Evolutionary conservation across 2,113 vertebrate genomes (phyloP), one percentile per base, ranked within the genome.

Genomic region (Cairina moschata): DNA sequence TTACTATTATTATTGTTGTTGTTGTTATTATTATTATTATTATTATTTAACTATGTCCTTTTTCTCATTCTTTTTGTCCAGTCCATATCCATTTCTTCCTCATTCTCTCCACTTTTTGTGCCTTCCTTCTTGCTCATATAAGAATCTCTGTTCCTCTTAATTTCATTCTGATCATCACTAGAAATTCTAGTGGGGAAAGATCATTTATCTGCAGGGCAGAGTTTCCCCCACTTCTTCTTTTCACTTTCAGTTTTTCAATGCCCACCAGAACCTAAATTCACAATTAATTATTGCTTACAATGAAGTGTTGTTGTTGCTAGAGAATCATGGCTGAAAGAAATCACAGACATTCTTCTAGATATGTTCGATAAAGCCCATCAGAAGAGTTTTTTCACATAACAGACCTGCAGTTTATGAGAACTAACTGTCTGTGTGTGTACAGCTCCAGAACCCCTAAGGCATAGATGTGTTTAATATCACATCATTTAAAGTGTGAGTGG

Each of bases 11-110:
- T 13, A 20, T 60, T 83, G 21, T 62, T 86, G 46, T 48, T 17
- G 42, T 82, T n/a, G n/a, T n/a, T n/a, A n/a, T n/a, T 50, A 6
- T 50, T 50, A 11, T 50, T 50, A 23, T 50, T 50, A 21, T 50
- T 50, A 50, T 29, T 21, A 11, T n/a, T n/a, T 8, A 0, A 4
- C 56, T 2, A 0, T 21, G 15, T 72, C 90, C 36, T 5, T 55
- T 73, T 88, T 75, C 31, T 65, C 7, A 40, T 50, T 91, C 48
- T 85, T 34, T 75, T 85, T 91, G 38, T 87, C 42, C 22, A 59
- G 6, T 8, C 15, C 40, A 76, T 34, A 83, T 32, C 13, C 2
- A 9, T 90, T 77, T 82, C 3, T 71, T 62, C 82, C 23, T 67
- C n/a, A n/a, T 46, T 65, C 10, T 72, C 4, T 69, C 17, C 3